These are phyloP conservation scores for Trinorchestia longiramus DNA, from an alignment of 1,140 invertebrate species.

Conservation along the genomic window DNA sequence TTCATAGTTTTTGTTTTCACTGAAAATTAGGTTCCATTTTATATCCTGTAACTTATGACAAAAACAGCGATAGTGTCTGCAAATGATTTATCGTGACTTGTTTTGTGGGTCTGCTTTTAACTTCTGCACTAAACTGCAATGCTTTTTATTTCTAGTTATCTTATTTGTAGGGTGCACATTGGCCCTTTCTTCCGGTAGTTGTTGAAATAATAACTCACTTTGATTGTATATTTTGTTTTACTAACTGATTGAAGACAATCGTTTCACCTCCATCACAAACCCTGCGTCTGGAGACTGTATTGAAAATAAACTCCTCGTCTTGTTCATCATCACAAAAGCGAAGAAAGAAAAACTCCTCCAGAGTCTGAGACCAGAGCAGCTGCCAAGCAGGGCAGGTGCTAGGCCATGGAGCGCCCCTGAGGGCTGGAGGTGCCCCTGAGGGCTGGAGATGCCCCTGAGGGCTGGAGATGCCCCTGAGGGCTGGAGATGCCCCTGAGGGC, in stretches of 20 bases:
- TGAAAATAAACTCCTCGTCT: neutral
- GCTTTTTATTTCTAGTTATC: too few relatives aligned
- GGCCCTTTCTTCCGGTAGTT: neutral
- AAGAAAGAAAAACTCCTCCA: neutral
- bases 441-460: too few relatives aligned
- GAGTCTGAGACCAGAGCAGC: neutral
- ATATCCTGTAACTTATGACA: too few relatives aligned
- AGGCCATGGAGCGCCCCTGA: neutral
- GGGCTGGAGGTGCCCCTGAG: too few relatives aligned
- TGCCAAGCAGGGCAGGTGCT: neutral
- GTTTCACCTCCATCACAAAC: neutral
- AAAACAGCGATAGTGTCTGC: too few relatives aligned
- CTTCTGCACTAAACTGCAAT: too few relatives aligned
- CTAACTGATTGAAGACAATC: neutral
- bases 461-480: too few relatives aligned
- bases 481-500: too few relatives aligned
- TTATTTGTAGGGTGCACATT: neutral
- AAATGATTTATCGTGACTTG: too few relatives aligned
- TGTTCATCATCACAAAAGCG: neutral
- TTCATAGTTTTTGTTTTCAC: too few relatives aligned
- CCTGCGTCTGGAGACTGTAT: neutral
- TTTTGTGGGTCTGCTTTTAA: too few relatives aligned
- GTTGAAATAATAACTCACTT: neutral
- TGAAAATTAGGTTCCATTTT: too few relatives aligned
- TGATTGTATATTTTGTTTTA: neutral